These are phyloP conservation scores for Drosophila parthenogenetica DNA, from an alignment of 2,888 invertebrate genomes.

Conservation along the genomic window DNA sequence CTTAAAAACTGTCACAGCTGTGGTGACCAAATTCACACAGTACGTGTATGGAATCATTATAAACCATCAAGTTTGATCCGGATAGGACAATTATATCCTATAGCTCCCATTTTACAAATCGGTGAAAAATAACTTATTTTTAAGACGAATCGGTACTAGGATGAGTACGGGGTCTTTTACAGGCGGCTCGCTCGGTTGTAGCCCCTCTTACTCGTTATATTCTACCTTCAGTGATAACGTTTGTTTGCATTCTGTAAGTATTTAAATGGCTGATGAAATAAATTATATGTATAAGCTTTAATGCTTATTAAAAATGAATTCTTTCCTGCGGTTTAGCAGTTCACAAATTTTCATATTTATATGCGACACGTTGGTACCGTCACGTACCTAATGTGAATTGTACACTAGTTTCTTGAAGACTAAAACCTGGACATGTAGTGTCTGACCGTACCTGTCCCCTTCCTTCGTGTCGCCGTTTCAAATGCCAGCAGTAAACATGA, in stretches of 20 bases:
- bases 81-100: no score
- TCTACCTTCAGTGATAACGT: not conserved
- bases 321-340: constrained; percentile 22
- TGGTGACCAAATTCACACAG: no score
- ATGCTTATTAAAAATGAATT: constrained; percentile 55
- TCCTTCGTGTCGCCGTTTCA: not conserved
- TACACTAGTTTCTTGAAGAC: constrained; percentile 7
- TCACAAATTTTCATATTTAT: constrained; percentile 45
- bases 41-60: no score
- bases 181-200: no score
- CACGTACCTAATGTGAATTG: constrained; percentile 47
- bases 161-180: no score
- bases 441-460: not conserved
- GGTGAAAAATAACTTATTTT: no score
- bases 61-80: no score
- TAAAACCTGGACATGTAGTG: constrained; percentile 7
- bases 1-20: no score
- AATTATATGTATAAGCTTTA: constrained; percentile 31
- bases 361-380: constrained; percentile 48
- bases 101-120: no score
- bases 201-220: no score
- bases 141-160: no score
- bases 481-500: constrained; percentile 48
- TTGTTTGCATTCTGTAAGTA: constrained; percentile 1
- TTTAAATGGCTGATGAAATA: constrained; percentile 44